Evolutionary conservation across 2,113 vertebrate species (phyloP).

Genomic region (Eupsittula cactorum): DNA sequence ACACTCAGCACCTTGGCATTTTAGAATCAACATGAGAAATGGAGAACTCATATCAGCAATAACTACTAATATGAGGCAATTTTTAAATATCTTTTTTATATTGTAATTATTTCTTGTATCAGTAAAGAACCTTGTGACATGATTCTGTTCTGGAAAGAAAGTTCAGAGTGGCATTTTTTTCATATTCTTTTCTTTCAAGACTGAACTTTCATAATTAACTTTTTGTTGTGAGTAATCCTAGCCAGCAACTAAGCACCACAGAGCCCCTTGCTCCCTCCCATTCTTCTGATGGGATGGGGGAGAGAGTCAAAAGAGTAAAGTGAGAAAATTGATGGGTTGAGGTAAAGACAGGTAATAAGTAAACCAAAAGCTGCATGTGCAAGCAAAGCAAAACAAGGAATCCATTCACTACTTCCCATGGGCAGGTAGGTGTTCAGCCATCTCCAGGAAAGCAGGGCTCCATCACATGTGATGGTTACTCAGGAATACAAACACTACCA

Average conservation of each 20-base stretch:
- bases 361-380: background rate
- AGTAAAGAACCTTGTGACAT: background rate
- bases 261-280: background rate
- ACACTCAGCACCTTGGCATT: constrained; percentile 35
- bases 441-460: background rate
- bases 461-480: background rate
- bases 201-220: background rate
- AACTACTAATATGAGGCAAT: constrained; percentile 28
- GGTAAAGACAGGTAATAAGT: background rate
- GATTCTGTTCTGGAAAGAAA: background rate
- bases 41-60: constrained; percentile 21
- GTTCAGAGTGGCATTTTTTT: background rate
- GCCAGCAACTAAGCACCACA: background rate
- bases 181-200: background rate
- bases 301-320: background rate
- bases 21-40: constrained; percentile 64
- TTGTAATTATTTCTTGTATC: background rate
- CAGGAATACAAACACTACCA: background rate
- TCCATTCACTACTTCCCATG: background rate
- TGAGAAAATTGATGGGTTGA: background rate
- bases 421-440: background rate
- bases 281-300: background rate
- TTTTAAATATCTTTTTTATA: background rate
- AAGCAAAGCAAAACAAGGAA: background rate
- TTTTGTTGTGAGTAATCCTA: background rate